Conservation (phyloP, 2,113 vertebrate genomes). For the Carettochelys insculpta region DNA sequence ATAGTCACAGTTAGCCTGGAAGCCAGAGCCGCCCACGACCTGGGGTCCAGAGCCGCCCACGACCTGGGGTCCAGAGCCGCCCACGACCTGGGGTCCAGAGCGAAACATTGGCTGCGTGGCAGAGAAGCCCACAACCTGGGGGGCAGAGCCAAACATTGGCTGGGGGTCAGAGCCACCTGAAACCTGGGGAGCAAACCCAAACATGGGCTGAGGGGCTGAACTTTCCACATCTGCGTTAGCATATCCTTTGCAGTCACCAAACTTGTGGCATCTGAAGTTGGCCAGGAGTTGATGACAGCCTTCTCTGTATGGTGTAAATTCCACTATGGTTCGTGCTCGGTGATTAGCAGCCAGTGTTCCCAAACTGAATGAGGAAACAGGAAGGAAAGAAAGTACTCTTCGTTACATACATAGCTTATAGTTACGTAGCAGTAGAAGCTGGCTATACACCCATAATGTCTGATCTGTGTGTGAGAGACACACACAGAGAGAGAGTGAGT, state of each 20-base stretch:
- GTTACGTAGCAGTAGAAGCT: accelerated
- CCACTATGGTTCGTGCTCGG: conserved; percentile 34
- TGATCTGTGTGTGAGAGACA: background rate
- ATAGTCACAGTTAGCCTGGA: background rate
- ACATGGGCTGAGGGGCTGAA: background rate
- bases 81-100: background rate
- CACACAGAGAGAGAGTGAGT: no score
- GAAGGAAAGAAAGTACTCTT: background rate
- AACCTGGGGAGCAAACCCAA: no score
- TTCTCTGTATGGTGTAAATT: conserved; percentile 52
- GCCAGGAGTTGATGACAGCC: conserved; percentile 56
- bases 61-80: background rate
- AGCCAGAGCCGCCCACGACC: background rate
- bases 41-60: background rate
- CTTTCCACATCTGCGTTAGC: conserved; percentile 7
- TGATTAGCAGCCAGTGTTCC: conserved; percentile 44
- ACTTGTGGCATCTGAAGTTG: conserved; percentile 56
- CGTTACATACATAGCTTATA: background rate
- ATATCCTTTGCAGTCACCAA: conserved; percentile 63
- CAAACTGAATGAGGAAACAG: conserved; percentile 4
- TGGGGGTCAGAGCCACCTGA: no score
- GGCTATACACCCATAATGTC: accelerated
- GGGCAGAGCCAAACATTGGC: no score
- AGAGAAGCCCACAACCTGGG: background rate
- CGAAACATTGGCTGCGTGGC: accelerated